Base-by-base conservation (phyloP, 2,113 vertebrate species). In the Cynopterus brachyotis region DNA sequence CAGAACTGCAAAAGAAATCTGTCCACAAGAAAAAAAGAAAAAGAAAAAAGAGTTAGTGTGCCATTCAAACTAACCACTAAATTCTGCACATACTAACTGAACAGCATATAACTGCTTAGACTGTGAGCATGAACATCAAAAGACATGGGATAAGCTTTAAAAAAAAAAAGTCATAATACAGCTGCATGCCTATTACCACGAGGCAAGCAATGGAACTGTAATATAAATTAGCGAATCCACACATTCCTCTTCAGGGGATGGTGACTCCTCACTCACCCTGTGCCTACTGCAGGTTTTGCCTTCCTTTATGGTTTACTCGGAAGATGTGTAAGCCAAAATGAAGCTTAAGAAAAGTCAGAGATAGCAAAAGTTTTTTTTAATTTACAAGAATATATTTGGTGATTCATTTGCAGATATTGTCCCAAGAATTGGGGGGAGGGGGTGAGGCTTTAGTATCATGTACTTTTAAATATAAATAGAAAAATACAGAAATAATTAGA, bases 401-500 rank as follows among this genome's bases (percentile, higher is more conserved):
- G 57, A 91, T 64, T 69, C 45, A 75, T 12, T n/a, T 37, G 26
- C 24, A 82, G 50, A 59, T 42, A 5, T 86, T 10, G 81, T 62
- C 45, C 40, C 35, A n/a, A 69, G 47, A 64, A 73, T 78, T 16
- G 53, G 70, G 17, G 10, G 15, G 22, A 1, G 13, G 47, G 47
- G 13, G 47, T 3, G 55, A 62, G 47, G 11, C 19, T 47, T 89
- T 28, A 15, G 20, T 13, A 24, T 47, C 50, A 35, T 37, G 2
- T 79, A 50, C n/a, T 89, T 95, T 94, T 50, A 91, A 89, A 88
- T 32, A 15, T 30, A 73, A 85, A 76, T 0, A 73, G 10, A 79
- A 82, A 93, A 87, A 67, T 20, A 47, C 3, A 89, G 67, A 66
- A 62, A 90, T 64, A 78, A 76, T 70, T 73, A 92, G 84, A 89